Percentiles rank a stretch among this genome's conserved stretches.
These are phyloP conservation scores for Argyrosomus regius DNA, from an alignment of 2,797 vertebrate species.

Conservation along the genomic window DNA sequence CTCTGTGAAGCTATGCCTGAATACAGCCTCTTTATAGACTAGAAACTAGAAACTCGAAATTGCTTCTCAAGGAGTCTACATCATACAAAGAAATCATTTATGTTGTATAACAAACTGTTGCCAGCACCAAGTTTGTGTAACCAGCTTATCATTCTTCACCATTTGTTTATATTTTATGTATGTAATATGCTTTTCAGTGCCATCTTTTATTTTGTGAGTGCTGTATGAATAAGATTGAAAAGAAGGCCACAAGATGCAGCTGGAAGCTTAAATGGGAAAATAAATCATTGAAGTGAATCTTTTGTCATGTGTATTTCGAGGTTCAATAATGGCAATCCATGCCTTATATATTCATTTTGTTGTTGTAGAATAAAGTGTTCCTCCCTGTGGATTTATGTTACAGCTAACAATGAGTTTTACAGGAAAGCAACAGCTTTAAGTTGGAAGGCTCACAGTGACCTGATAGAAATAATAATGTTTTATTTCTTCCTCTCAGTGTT, in stretches of 20 bases:
- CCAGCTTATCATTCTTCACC: neutral
- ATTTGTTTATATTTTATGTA: neutral
- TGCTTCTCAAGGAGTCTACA: neutral
- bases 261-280: neutral
- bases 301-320: neutral
- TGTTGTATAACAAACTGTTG: neutral
- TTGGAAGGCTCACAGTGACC: neutral
- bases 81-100: neutral
- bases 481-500: slow-evolving; percentile 16
- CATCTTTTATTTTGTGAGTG: neutral
- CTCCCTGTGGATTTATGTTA: neutral
- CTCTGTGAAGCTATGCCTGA: neutral
- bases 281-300: neutral
- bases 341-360: neutral
- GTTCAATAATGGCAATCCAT: neutral
- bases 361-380: neutral
- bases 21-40: neutral
- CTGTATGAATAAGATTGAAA: neutral
- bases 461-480: neutral
- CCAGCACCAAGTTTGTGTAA: neutral
- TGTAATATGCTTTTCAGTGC: neutral
- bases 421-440: slow-evolving; percentile 5
- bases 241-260: neutral
- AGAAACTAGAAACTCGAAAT: too few species aligned
- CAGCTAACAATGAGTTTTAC: neutral